Conservation (phyloP, 2,888 invertebrate genomes). For the Metacarcinus magister region DNA sequence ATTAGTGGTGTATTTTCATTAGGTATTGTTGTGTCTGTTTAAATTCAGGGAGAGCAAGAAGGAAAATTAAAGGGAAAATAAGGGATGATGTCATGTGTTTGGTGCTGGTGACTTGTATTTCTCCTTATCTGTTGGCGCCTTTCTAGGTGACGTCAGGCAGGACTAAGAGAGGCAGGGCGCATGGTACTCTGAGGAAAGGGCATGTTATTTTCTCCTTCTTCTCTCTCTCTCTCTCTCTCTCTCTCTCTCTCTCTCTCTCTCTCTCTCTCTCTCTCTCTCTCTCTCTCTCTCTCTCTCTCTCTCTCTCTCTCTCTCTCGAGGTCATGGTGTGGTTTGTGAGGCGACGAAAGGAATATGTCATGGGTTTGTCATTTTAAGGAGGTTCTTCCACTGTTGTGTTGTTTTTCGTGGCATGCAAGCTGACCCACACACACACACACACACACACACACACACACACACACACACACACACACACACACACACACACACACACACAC, state of each 20-base stretch:
- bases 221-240: no score
- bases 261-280: constrained; percentile 18
- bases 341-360: background rate
- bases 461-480: no score
- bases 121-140: background rate
- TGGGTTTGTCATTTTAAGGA: background rate
- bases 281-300: constrained; percentile 6
- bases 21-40: no score
- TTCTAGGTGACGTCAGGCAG: background rate
- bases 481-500: no score
- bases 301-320: background rate
- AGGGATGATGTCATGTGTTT: background rate
- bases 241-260: no score
- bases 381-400: background rate
- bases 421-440: background rate
- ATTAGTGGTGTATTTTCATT: no score
- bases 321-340: background rate
- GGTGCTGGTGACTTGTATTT: background rate
- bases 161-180: background rate
- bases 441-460: background rate
- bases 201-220: no score
- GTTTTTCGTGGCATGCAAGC: background rate
- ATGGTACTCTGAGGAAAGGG: background rate
- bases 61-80: background rate
- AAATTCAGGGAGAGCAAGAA: no score